Percentiles rank a stretch among this genome's conserved stretches.
Evolutionary conservation across 2,888 invertebrate species (phyloP).

Genomic region (Noctua janthe): DNA sequence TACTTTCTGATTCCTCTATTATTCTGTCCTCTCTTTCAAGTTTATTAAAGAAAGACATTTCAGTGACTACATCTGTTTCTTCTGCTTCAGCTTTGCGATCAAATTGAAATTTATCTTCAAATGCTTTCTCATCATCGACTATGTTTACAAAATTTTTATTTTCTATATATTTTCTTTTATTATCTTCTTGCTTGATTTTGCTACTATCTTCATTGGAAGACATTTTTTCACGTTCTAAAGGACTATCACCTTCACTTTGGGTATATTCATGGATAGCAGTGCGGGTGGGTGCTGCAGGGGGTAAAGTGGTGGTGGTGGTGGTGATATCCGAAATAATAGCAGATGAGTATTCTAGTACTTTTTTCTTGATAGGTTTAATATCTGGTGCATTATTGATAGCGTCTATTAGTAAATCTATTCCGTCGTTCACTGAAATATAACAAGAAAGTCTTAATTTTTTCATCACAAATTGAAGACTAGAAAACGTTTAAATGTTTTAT

Average conservation of each 20-base stretch:
- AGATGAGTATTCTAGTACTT: conserved; percentile 65
- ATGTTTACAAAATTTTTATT: conserved; percentile 53
- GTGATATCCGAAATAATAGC: conserved; percentile 21
- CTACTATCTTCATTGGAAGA: conserved; percentile 37
- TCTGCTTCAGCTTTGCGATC: conserved; percentile 54
- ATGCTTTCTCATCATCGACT: conserved; percentile 55
- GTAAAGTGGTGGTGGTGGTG: neutral
- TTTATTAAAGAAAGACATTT: conserved; percentile 29
- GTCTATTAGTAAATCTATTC: conserved; percentile 83
- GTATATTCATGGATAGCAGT: conserved; percentile 7
- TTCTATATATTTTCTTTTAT: conserved; percentile 26
- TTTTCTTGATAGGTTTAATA: conserved; percentile 77
- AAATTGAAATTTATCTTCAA: conserved; percentile 61
- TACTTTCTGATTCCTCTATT: conserved; percentile 19
- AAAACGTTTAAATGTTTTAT: neutral
- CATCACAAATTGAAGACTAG: neutral
- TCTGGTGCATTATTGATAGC: conserved; percentile 84
- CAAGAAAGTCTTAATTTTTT: neutral
- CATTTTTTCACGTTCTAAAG: conserved; percentile 32
- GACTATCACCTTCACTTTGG: conserved; percentile 30
- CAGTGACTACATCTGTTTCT: conserved; percentile 34
- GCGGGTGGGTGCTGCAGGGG: neutral
- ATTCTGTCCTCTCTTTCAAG: conserved; percentile 11
- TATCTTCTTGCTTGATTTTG: conserved; percentile 39
- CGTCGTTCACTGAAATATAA: conserved; percentile 79